phyloP scores from a whole-genome alignment of 2,888 invertebrate genomes.

The Epicampocera succincta region DNA sequence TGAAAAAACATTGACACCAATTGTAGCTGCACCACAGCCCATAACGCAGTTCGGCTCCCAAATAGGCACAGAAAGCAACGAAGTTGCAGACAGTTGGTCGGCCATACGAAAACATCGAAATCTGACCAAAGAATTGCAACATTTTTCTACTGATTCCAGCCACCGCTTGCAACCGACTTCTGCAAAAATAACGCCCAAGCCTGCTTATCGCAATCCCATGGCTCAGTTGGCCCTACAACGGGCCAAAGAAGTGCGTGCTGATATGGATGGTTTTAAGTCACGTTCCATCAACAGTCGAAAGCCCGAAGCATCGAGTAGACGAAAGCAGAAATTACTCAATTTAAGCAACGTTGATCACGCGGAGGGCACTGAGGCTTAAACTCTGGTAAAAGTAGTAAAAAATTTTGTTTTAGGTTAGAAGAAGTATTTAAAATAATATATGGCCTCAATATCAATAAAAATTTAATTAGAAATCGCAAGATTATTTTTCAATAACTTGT shows the following conservation, averaged over 20 bases:
- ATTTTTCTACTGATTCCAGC: constrained; percentile 30
- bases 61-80: constrained; percentile 72
- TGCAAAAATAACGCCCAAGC: constrained; percentile 43
- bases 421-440: not conserved
- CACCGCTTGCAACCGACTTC: constrained; percentile 8
- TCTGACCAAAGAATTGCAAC: constrained; percentile 78
- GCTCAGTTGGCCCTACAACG: constrained; percentile 63
- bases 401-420: not conserved
- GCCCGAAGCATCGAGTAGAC: constrained; percentile 7
- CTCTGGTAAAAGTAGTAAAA: not conserved
- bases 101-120: constrained; percentile 83
- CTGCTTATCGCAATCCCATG: constrained; percentile 72
- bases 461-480: not conserved
- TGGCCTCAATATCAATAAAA: not conserved
- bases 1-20: constrained; percentile 39
- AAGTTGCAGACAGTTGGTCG: constrained; percentile 82
- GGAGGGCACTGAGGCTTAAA: constrained; percentile 56
- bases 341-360: constrained; percentile 18
- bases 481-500: too few relatives aligned
- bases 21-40: constrained; percentile 22
- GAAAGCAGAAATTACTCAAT: constrained; percentile 23
- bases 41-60: constrained; percentile 74
- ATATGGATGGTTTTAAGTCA: constrained; percentile 61
- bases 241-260: constrained; percentile 52
- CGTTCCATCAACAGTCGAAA: constrained; percentile 72